phyloP scores from a whole-genome alignment of 1,140 invertebrate genomes.

The Drosophila funebris region DNA sequence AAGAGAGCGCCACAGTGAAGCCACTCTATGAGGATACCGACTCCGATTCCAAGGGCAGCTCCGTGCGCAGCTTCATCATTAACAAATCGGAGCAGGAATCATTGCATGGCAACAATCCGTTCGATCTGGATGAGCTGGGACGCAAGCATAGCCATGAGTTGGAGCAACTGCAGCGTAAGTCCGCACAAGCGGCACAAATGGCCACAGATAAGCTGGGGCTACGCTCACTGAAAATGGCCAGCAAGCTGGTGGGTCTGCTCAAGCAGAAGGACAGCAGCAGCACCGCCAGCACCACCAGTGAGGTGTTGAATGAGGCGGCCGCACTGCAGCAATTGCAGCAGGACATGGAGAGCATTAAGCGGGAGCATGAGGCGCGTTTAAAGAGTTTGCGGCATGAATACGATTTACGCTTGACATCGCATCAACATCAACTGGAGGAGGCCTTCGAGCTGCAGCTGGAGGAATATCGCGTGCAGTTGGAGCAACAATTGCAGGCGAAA shows the following conservation, averaged over 20 bases:
- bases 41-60: slow-evolving; percentile 86
- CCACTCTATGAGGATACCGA: slow-evolving; percentile 81
- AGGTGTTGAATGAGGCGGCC: slow-evolving; percentile 12
- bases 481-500: slow-evolving; percentile 84
- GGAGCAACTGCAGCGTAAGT: slow-evolving; percentile 72
- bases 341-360: slow-evolving; percentile 73
- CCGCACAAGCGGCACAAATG: slow-evolving; percentile 16
- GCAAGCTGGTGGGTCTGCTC: slow-evolving; percentile 60
- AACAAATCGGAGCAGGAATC: slow-evolving; percentile 75
- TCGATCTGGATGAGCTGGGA: slow-evolving; percentile 67
- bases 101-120: slow-evolving; percentile 49
- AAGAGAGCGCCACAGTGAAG: slow-evolving; percentile 50
- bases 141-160: slow-evolving; percentile 78
- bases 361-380: slow-evolving; percentile 83
- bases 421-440: slow-evolving; percentile 85
- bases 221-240: slow-evolving; percentile 60
- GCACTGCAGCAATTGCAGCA: slow-evolving; percentile 61
- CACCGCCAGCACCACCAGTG: neutral
- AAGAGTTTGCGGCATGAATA: slow-evolving; percentile 84
- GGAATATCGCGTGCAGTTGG: slow-evolving; percentile 63
- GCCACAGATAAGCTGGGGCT: slow-evolving; percentile 43
- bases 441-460: slow-evolving; percentile 83
- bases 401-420: slow-evolving; percentile 84
- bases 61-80: slow-evolving; percentile 74
- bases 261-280: slow-evolving; percentile 40